These are phyloP conservation scores for Cisticola juncidis DNA, from an alignment of 2,113 vertebrate species.

Conservation along the genomic window DNA sequence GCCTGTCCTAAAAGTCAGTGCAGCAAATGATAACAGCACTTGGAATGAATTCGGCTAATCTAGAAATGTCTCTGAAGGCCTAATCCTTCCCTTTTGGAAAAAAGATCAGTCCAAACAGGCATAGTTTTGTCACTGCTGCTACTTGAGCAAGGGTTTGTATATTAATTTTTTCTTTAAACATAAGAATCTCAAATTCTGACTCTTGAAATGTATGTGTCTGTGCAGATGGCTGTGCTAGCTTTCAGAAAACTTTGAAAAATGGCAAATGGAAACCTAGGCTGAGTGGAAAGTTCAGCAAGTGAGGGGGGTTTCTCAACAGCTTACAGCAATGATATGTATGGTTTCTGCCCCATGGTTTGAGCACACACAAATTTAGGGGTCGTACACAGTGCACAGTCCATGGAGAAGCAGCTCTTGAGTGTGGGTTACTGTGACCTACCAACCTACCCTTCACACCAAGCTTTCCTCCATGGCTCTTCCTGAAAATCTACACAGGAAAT, in stretches of 20 bases:
- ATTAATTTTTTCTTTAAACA: not conserved
- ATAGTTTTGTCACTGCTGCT: not conserved
- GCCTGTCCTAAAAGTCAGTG: not conserved
- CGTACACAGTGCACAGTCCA: fast-evolving
- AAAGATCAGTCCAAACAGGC: not conserved
- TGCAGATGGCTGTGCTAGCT: not conserved
- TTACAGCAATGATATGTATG: fast-evolving
- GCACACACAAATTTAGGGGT: not conserved
- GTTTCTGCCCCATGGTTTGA: fast-evolving
- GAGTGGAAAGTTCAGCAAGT: not conserved
- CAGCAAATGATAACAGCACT: not conserved
- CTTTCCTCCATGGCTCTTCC: not conserved
- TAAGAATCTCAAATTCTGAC: not conserved
- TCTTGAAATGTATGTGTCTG: not conserved
- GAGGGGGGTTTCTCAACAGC: not conserved
- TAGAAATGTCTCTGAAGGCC: not conserved
- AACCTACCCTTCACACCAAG: not conserved
- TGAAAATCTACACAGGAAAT: not conserved
- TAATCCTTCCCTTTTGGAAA: not conserved
- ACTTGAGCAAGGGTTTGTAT: not conserved
- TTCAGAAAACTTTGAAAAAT: not conserved
- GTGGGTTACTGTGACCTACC: not conserved
- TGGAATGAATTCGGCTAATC: not conserved
- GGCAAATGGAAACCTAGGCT: not conserved
- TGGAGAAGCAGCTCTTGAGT: not conserved